phyloP scores from a whole-genome alignment of 2,113 vertebrate genomes.

The Romanogobio albipinnatus region DNA sequence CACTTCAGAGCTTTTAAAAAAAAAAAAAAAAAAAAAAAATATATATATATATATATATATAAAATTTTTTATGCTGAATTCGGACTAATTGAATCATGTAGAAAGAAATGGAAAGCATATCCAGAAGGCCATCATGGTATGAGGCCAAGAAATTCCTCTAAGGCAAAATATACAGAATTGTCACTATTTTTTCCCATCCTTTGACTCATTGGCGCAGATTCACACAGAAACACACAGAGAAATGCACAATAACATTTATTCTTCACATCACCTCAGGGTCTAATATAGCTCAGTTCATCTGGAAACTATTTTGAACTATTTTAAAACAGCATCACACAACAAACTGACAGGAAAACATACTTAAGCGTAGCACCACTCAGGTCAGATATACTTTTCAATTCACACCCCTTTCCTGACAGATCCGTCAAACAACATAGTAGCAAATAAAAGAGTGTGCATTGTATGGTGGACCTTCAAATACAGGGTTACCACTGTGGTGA shows the following conservation, averaged over 20 bases:
- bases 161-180: conserved; percentile 29
- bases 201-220: conserved; percentile 16
- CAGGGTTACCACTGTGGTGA: conserved; percentile 31
- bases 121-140: background rate
- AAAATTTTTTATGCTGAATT: too few relatives aligned
- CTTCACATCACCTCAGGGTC: conserved; percentile 49
- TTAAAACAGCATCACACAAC: conserved; percentile 50
- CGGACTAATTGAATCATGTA: too few relatives aligned
- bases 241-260: conserved; percentile 51
- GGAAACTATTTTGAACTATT: conserved; percentile 42
- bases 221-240: conserved; percentile 39
- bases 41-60: too few relatives aligned
- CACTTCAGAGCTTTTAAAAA: too few relatives aligned
- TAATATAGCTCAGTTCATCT: conserved; percentile 59
- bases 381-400: conserved; percentile 46
- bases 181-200: background rate
- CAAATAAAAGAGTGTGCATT: conserved; percentile 34
- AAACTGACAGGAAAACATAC: conserved; percentile 47
- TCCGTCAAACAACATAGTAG: conserved; percentile 13
- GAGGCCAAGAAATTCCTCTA: conserved; percentile 15
- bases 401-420: conserved; percentile 33
- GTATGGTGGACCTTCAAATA: conserved; percentile 33
- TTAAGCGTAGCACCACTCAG: conserved; percentile 45
- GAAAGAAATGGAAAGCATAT: conserved; percentile 21
- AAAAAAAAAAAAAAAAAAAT: too few relatives aligned